Base-by-base conservation (phyloP, 2,113 vertebrate species). In the Egretta garzetta region DNA sequence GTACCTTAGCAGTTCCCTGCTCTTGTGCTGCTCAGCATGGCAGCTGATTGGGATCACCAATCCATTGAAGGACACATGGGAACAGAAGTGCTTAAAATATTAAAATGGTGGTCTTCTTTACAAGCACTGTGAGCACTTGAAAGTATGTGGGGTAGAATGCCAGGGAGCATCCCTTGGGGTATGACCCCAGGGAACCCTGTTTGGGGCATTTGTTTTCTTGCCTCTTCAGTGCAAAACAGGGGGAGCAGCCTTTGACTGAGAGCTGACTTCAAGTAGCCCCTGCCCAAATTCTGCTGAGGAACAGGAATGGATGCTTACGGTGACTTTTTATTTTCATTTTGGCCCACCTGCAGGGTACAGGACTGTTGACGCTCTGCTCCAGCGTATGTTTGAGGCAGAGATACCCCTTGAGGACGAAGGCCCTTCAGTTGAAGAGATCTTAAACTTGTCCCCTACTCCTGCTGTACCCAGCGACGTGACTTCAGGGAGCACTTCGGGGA, bases 371-470 rank as follows among this genome's bases (percentile, higher is more conserved):
- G 98, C 98, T 45, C 97, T 99, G 92, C 97, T 99, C 45, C 99
- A 99, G 97, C 98, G 98, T 27, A 99, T 99, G 98, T 99, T 99
- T 27, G 99, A 99, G 95, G 98, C 98, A 14, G 99, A 99, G 89
- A 98, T 99, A 21, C 97, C 98, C 58, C 98, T 98, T 4, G 99
- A 99, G 37, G 99, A 99, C 0, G 98, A 98, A 63, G 97, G 96
- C 9, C 97, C 96, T 35, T 95, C 98, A 9, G 41, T 98, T 64
- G 98, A 99, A 9, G 98, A 99, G 22, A 96, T 97, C n/a, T 96
- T 98, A 16, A 98, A 94, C 67, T 62, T 98, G 71, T 95, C 93
- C 6, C 93, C 97, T 13, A 7, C 75, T 2, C 92, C 98, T 18
- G 63, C 96, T 0, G 97, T 96, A 83, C 98, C 98, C 60, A 35